A percentile compares a stretch with the other conserved stretches of the same genome.
phyloP scores from a whole-genome alignment of 2,113 vertebrate genomes.

The Xiphophorus couchianus region DNA sequence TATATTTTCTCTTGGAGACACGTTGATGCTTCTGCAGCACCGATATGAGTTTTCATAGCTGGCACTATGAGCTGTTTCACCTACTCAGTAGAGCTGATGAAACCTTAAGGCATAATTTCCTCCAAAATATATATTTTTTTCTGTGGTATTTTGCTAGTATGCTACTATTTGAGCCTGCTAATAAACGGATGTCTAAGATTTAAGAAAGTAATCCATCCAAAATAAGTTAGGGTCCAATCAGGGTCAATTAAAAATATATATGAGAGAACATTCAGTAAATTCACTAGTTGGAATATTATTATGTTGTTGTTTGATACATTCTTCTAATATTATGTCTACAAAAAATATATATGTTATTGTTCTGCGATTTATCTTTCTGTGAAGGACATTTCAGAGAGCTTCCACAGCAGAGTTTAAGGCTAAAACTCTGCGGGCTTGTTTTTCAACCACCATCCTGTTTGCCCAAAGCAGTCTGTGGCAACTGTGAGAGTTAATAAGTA shows the following conservation, averaged over 20 bases:
- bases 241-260: not conserved
- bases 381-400: not conserved
- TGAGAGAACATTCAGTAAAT: not conserved
- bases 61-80: conserved; percentile 3
- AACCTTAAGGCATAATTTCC: not conserved
- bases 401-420: not conserved
- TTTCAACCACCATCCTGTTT: conserved; percentile 38
- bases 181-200: too few species aligned
- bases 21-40: conserved; percentile 11
- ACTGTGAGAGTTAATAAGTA: conserved; percentile 64
- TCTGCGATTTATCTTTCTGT: not conserved
- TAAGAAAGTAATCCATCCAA: too few species aligned
- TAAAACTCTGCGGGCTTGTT: not conserved
- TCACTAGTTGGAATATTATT: too few species aligned
- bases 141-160: not conserved
- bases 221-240: too few species aligned
- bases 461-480: conserved; percentile 37
- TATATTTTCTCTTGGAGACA: conserved; percentile 38
- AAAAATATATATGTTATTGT: not conserved
- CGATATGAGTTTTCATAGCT: conserved; percentile 2
- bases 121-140: not conserved
- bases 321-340: too few species aligned
- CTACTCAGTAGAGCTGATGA: not conserved
- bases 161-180: too few species aligned
- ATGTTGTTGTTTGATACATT: too few species aligned